phyloP scores from a whole-genome alignment of 2,113 vertebrate genomes.

The Phaetusa simplex region DNA sequence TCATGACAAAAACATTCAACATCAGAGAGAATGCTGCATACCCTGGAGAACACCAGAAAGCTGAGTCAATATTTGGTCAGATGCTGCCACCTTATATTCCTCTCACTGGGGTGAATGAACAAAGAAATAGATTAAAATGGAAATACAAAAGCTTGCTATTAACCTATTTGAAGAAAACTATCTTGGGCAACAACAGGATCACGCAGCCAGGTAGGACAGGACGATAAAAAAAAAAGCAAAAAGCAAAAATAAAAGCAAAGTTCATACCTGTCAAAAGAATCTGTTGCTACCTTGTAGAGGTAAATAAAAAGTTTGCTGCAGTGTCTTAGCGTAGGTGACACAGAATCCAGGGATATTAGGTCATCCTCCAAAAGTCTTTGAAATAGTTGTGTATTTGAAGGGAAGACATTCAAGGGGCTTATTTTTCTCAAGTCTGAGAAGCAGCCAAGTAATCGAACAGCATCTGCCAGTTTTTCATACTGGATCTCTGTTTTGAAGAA shows the following conservation, averaged over 20 bases:
- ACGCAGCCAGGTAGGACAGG: too few species aligned
- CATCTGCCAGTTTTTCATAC: constrained; percentile 97
- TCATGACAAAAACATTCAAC: not conserved
- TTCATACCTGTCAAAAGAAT: constrained; percentile 96
- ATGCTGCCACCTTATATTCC: not conserved
- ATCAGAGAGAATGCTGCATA: not conserved
- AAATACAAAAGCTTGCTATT: not conserved
- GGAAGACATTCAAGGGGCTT: constrained; percentile 82
- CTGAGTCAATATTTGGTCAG: not conserved
- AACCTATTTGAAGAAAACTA: not conserved
- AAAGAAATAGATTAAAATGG: not conserved
- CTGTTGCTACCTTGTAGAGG: constrained; percentile 97
- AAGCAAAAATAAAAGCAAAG: not conserved
- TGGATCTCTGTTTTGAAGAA: constrained; percentile 99
- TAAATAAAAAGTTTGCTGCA: constrained; percentile 98
- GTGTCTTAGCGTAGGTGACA: constrained; percentile 89
- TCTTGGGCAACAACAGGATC: not conserved
- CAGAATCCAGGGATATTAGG: constrained; percentile 78
- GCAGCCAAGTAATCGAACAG: constrained; percentile 93
- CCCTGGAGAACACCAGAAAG: not conserved
- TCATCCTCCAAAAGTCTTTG: constrained; percentile 95
- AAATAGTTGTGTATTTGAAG: constrained; percentile 92
- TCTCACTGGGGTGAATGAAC: not conserved
- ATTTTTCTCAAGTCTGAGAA: constrained; percentile 95
- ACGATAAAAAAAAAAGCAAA: not conserved